Evolutionary conservation across 2,113 vertebrate genomes (phyloP), one percentile per base, ranked within the genome.

Genomic region (Myrmecophaga tridactyla): DNA sequence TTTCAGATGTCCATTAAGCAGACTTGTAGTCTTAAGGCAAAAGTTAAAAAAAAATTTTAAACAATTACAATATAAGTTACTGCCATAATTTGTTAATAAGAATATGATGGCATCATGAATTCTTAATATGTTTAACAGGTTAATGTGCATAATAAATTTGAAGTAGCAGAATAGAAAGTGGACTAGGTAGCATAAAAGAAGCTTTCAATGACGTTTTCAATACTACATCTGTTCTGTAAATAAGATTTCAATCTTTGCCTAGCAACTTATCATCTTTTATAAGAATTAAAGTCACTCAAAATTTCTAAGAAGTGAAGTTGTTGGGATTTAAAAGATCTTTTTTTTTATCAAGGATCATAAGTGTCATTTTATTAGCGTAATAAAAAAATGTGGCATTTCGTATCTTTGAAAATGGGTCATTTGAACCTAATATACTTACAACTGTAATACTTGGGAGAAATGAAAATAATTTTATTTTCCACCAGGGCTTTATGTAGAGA

Each of bases 131-230:
- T 80, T 84, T 95, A 96, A 90, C 58, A 95, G 43, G 72, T 78
- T 95, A 93, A 78, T 65, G 39, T 94, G 39, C 51, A 86, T 86
- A 96, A 90, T 95, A 67, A 94, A 96, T 97, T 78, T 92, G 11
- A 95, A 90, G 88, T 62, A 90, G 23, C 36, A 82, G 75, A 90
- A 85, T 90, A 53, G 90, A 91, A 96, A 94, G 20, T 96, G 14
- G 31, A 95, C 10, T 43, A 69, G 83, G 7, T 14, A 84, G 86
- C 80, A 63, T 96, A n/a, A 93, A 89, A 78, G 36, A 86, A 69
- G 41, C 11, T 86, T 93, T 96, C 73, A 93, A 77, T 96, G 70
- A 82, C 92, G 43, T 77, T 86, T 6, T 92, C 89, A 95, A 86
- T 87, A 31, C 20, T 58, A 7, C 51, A 90, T 27, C 48, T 39